phyloP scores from a whole-genome alignment of 2,888 invertebrate genomes.

The Bellardia pandia region DNA sequence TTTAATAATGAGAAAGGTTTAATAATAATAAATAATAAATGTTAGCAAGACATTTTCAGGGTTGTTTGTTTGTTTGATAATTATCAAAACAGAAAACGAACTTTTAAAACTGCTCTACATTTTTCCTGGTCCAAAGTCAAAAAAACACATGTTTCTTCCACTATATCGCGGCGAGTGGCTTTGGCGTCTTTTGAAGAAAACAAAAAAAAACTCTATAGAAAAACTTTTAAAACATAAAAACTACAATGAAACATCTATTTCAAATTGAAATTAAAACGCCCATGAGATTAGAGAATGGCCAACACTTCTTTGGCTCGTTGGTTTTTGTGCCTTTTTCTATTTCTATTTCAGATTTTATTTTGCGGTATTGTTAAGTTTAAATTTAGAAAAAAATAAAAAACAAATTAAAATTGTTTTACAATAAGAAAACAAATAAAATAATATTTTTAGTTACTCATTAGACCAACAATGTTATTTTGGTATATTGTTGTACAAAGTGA shows the following conservation, averaged over 20 bases:
- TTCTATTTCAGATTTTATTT: neutral
- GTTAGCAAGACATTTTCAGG: conserved; percentile 32
- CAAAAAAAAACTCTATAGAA: too few species aligned
- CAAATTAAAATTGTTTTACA: conserved; percentile 47
- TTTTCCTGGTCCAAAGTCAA: neutral
- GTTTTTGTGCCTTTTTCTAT: conserved; percentile 18
- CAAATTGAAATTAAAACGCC: conserved; percentile 29
- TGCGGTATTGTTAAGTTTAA: conserved; percentile 22
- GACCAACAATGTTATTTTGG: conserved; percentile 6
- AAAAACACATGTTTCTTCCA: neutral
- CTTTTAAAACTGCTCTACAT: neutral
- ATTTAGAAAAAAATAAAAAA: conserved; percentile 23
- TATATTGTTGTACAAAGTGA: conserved; percentile 31
- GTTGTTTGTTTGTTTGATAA: neutral
- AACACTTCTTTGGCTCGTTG: conserved; percentile 15
- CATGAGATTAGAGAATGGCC: conserved; percentile 22
- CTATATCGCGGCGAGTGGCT: neutral
- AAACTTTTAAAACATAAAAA: neutral
- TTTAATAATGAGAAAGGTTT: too few species aligned
- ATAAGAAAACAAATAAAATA: conserved; percentile 26
- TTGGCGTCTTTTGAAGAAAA: conserved; percentile 9
- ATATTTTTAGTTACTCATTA: conserved; percentile 54
- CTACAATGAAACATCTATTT: neutral
- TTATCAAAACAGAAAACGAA: neutral
- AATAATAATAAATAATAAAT: neutral